A percentile compares a stretch with the other conserved stretches of the same genome.
Evolutionary conservation across 2,113 vertebrate species (phyloP).

Genomic region (Strigops habroptila): DNA sequence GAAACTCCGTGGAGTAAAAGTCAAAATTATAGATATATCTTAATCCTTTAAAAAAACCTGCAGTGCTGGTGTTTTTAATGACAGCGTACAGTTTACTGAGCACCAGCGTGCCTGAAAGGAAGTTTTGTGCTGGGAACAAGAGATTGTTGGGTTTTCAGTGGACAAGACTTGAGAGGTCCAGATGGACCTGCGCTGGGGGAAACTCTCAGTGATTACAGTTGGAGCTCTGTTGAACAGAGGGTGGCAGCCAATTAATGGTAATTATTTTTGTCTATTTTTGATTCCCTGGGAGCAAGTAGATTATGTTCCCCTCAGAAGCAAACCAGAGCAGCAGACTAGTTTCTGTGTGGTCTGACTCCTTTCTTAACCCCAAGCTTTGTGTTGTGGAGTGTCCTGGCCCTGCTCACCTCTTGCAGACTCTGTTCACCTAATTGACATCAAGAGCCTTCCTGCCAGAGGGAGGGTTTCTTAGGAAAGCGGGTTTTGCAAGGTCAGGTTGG

Average conservation of each 20-base stretch:
- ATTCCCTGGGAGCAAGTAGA: not conserved
- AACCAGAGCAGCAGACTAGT: not conserved
- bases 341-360: not conserved
- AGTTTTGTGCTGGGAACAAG: not conserved
- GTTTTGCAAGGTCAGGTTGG: not conserved
- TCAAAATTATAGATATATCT: not conserved
- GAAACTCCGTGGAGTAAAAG: not conserved
- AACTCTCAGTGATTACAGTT: not conserved
- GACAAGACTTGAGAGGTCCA: not conserved
- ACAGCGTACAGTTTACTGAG: not conserved
- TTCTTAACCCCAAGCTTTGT: not conserved
- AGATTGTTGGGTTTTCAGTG: not conserved
- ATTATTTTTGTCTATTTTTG: not conserved
- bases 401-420: not conserved
- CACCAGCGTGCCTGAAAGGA: not conserved
- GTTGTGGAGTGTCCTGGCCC: not conserved
- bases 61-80: not conserved
- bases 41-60: not conserved
- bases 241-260: not conserved
- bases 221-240: not conserved
- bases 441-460: fast-evolving
- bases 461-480: not conserved
- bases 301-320: not conserved
- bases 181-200: fast-evolving
- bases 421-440: not conserved